These are phyloP conservation scores for Salvelinus fontinalis DNA, from an alignment of 2,113 vertebrate genomes.

Conservation along the genomic window DNA sequence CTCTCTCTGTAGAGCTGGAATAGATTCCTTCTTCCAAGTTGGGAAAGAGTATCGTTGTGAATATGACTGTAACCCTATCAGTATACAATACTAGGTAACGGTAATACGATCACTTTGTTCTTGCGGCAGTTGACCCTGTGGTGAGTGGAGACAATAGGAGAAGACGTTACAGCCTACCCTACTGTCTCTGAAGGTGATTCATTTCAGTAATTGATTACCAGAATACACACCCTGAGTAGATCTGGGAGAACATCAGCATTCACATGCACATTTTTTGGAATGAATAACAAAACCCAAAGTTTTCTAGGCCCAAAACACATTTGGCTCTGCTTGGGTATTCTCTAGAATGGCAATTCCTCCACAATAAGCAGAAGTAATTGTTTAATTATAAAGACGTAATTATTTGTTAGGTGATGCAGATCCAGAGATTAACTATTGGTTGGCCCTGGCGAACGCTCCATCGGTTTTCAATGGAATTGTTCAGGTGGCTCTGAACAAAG, in stretches of 20 bases:
- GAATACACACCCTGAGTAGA: conserved; percentile 54
- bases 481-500: conserved; percentile 47
- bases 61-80: conserved; percentile 44
- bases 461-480: conserved; percentile 50
- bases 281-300: not conserved
- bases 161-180: conserved; percentile 38
- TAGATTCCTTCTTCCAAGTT: not conserved
- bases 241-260: conserved; percentile 44
- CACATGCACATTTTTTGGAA: conserved; percentile 40
- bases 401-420: conserved; percentile 22
- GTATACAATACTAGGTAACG: conserved; percentile 29
- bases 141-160: not conserved
- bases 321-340: not conserved
- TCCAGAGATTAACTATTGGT: conserved; percentile 33
- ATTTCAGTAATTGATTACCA: conserved; percentile 39
- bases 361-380: conserved; percentile 34
- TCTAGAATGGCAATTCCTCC: conserved; percentile 6
- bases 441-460: conserved; percentile 26
- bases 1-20: not conserved
- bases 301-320: not conserved
- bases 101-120: conserved; percentile 35
- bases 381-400: conserved; percentile 48
- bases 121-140: conserved; percentile 40
- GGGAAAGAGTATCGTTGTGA: conserved; percentile 23
- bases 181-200: conserved; percentile 19